Conservation (phyloP, 1,140 invertebrate genomes). For the Dufourea novaeangliae region DNA sequence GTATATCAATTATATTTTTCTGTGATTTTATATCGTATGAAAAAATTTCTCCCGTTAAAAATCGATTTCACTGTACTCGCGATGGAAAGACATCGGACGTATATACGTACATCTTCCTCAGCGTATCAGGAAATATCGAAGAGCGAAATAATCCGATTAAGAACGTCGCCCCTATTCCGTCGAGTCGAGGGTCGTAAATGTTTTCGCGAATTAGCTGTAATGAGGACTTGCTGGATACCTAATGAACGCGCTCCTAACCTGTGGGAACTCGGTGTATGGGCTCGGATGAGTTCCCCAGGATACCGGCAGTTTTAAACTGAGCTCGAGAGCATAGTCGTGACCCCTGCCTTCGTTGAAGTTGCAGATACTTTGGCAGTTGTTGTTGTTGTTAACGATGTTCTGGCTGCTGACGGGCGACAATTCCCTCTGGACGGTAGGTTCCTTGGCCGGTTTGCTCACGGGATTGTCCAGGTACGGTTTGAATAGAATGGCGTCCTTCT, state of each 20-base stretch:
- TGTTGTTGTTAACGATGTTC: constrained; percentile 71
- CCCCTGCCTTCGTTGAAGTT: constrained; percentile 72
- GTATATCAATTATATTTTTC: too few relatives aligned
- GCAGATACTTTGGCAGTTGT: constrained; percentile 74
- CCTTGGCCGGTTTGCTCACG: constrained; percentile 72
- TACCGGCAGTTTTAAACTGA: constrained; percentile 75
- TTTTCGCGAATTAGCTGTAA: constrained; percentile 62
- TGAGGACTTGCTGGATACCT: constrained; percentile 74
- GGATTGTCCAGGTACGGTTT: constrained; percentile 86
- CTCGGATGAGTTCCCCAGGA: constrained; percentile 66
- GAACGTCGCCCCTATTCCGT: neutral
- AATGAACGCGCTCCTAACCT: constrained; percentile 76
- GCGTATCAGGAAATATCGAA: too few relatives aligned
- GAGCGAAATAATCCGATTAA: neutral
- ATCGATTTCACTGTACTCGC: too few relatives aligned
- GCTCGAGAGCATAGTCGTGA: constrained; percentile 71
- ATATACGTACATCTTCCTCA: neutral
- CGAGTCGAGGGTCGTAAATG: neutral
- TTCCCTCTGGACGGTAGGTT: constrained; percentile 42
- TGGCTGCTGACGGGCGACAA: constrained; percentile 55
- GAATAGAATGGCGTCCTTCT: constrained; percentile 83
- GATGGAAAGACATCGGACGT: neutral
- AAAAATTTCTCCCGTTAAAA: too few relatives aligned
- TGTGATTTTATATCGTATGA: too few relatives aligned
- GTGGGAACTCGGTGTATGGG: constrained; percentile 67